Evolutionary conservation across 2,797 vertebrate species (phyloP), one percentile per base, ranked within the genome.

Genomic region (Antennarius maculatus): DNA sequence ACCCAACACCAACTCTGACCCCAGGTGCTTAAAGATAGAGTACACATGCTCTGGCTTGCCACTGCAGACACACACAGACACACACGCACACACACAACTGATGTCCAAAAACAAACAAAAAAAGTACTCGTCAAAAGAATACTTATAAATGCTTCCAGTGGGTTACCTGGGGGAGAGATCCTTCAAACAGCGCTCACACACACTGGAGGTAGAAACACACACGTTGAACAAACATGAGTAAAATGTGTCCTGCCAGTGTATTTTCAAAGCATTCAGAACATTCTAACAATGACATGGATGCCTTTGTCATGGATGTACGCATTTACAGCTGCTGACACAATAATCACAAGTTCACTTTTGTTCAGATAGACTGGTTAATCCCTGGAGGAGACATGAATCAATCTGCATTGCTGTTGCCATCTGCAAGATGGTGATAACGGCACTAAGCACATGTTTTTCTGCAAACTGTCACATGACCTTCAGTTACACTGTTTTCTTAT

Each of bases 1-100:
- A 23, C 88, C 90, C 68, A 92, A 69, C 13, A 88, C 90, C 85
- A 92, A 57, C 80, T 91, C 88, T 0, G 89, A 86, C 13, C 88
- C 90, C 54, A 91, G 80, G 43, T 43, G 62, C 69, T 91, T 92
- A 59, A 89, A 91, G 52, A 71, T 31, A 6, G 80, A 49, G 70
- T 92, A 91, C 17, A 81, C 80, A 56, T 78, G 82, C 73, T 80
- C 57, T 17, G 90, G 79, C 68, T 79, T 69, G 7, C 66, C 78
- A 28, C 83, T 86, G 29, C 14, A 53, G 42, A 69, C 39, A 69
- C 23, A 58, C 46, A 59, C 34, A 39, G n/a, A 28, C 17, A 74
- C 39, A 47, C 2, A 54, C 53, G 46, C 14, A 47, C 9, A n/a
- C 16, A 8, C n/a, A 16, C 1, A 34, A 3, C 27, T 31, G 7